Base-by-base conservation (phyloP, 1,140 invertebrate species). In the Laodelphax striatellus region DNA sequence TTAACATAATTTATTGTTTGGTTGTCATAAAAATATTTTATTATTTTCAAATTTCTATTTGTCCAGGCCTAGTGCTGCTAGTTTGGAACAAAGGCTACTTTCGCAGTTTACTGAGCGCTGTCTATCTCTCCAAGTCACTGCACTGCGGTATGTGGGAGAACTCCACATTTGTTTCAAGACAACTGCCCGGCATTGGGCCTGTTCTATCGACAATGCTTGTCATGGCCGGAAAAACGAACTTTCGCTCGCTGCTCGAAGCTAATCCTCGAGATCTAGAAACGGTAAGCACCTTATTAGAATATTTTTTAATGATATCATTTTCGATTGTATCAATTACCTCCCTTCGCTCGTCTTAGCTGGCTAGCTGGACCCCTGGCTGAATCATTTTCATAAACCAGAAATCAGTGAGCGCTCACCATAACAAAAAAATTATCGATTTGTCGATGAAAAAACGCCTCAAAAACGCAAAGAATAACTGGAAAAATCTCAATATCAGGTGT, bases 251-350 rank as follows among this genome's bases (percentile, higher is more conserved):
- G 34, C 71, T 77, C 54, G 76, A 82, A 54, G 78, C 80, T 17
- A 82, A 87, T 75, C 85, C 87, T 11, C 76, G 86, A 69, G 81
- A 87, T 69, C 72, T 91, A 60, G 87, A 91, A 78, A 71, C 84
- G 73, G 85, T 87, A 70, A 71, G 68, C 68, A 22, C 13, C 52
- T 50, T n/a, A 16, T 28, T 21, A 6, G 9, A 38, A 38, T 38
- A 11, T 38, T 38, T 28, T 28, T 28, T n/a, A n/a, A n/a, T n/a
- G n/a, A n/a, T n/a, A n/a, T n/a, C n/a, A n/a, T n/a, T n/a, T n/a
- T n/a, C n/a, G n/a, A n/a, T n/a, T n/a, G n/a, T n/a, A n/a, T n/a
- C n/a, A n/a, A n/a, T n/a, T n/a, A n/a, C n/a, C n/a, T n/a, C n/a
- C n/a, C n/a, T n/a, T n/a, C n/a, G n/a, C n/a, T n/a, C n/a, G n/a